These are phyloP conservation scores for Porites rus DNA, from an alignment of 92 coral and sea anemone genomes.

Conservation along the genomic window DNA sequence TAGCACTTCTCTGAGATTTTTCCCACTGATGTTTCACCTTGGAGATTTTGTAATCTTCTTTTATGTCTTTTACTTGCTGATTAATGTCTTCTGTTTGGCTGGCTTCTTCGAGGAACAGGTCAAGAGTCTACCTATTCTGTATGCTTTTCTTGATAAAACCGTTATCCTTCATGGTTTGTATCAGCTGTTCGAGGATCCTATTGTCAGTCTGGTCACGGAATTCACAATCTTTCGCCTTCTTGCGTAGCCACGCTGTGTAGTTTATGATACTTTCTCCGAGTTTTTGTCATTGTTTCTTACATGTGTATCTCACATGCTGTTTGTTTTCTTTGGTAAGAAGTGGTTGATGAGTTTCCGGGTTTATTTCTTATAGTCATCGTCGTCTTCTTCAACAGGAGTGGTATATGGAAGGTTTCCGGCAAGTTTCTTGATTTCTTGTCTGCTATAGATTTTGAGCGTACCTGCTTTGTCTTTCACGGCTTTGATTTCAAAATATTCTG, in stretches of 20 bases:
- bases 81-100: conserved; percentile 60
- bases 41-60: conserved; percentile 44
- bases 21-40: not conserved
- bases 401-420: conserved; percentile 54
- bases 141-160: conserved; percentile 52
- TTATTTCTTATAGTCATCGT: conserved; percentile 46
- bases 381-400: conserved; percentile 21
- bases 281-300: conserved; percentile 44
- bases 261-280: conserved; percentile 49
- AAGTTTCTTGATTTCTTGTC: conserved; percentile 60
- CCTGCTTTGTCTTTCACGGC: too few species aligned
- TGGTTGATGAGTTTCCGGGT: conserved; percentile 42
- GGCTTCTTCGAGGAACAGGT: conserved; percentile 61
- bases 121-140: conserved; percentile 57
- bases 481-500: too few species aligned
- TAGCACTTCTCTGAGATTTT: not conserved
- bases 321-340: conserved; percentile 68
- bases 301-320: conserved; percentile 69
- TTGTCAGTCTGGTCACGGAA: conserved; percentile 52
- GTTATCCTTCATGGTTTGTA: conserved; percentile 62
- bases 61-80: conserved; percentile 77
- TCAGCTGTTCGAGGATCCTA: conserved; percentile 66
- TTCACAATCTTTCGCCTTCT: conserved; percentile 70
- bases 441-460: conserved; percentile 37
- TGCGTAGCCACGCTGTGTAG: conserved; percentile 64